These are phyloP conservation scores for Platalea minor DNA, from an alignment of 2,797 vertebrate species.

Conservation along the genomic window DNA sequence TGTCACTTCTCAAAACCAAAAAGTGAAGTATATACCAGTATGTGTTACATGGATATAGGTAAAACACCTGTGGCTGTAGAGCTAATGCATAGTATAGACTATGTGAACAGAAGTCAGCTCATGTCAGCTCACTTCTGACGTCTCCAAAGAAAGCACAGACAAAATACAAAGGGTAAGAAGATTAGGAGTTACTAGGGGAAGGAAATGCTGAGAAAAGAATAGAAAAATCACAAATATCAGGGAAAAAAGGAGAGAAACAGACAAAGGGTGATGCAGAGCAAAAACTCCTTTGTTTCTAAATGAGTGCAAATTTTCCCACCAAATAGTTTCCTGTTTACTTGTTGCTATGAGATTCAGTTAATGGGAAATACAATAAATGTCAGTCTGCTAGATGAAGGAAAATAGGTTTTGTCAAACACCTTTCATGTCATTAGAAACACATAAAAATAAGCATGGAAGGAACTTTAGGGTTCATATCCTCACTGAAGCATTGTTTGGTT, in stretches of 20 bases:
- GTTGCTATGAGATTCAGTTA: conserved; percentile 2
- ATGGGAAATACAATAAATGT: not conserved
- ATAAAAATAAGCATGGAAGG: not conserved
- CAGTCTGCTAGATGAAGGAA: not conserved
- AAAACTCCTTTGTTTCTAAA: conserved; percentile 21
- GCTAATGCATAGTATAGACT: not conserved
- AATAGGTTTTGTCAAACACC: conserved; percentile 1
- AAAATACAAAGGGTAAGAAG: not conserved
- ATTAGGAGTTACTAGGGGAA: not conserved
- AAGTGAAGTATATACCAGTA: not conserved
- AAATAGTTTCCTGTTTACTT: conserved; percentile 41
- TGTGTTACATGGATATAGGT: not conserved
- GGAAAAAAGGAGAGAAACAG: not conserved
- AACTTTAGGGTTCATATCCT: not conserved
- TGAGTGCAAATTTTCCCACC: conserved; percentile 14
- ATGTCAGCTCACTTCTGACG: not conserved
- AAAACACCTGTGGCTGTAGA: not conserved
- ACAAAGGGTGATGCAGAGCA: not conserved
- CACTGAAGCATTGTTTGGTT: not conserved
- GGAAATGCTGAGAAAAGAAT: not conserved
- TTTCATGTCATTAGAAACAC: not conserved
- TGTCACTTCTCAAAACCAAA: not conserved
- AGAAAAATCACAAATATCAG: not conserved
- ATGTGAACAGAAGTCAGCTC: not conserved
- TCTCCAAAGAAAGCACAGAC: not conserved